Percentiles rank a stretch among this genome's conserved stretches.
These are phyloP conservation scores for Chascanopsetta lugubris DNA, from an alignment of 2,113 vertebrate genomes.

Conservation along the genomic window DNA sequence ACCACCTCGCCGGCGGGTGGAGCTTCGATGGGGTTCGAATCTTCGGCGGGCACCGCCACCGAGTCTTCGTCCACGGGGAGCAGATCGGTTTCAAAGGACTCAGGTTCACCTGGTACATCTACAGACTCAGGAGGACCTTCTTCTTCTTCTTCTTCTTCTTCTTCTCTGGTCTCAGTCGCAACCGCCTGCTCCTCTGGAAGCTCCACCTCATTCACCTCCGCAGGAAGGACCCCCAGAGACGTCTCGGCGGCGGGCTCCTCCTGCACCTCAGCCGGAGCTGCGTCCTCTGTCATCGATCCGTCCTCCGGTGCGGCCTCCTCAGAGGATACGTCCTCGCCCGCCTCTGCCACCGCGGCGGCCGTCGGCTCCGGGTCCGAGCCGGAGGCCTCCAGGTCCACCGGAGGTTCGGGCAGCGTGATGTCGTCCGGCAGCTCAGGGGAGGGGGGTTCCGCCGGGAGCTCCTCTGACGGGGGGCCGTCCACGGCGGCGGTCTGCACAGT, in stretches of 20 bases:
- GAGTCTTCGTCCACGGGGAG: slow-evolving; percentile 20
- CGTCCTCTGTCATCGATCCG: slow-evolving; percentile 16
- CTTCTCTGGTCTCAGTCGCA: too few relatives aligned
- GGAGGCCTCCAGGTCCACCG: slow-evolving; percentile 63
- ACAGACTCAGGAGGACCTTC: slow-evolving; percentile 29
- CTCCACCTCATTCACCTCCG: slow-evolving; percentile 25
- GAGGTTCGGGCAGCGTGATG: slow-evolving; percentile 36
- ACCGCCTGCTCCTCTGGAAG: slow-evolving; percentile 48
- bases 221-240: slow-evolving; percentile 7
- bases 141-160: slow-evolving; percentile 50
- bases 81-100: slow-evolving; percentile 12
- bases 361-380: slow-evolving; percentile 30
- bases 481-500: slow-evolving; percentile 30
- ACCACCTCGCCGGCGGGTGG: not conserved
- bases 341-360: slow-evolving; percentile 1
- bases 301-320: slow-evolving; percentile 30
- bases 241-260: slow-evolving; percentile 8
- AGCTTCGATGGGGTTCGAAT: slow-evolving; percentile 6
- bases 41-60: slow-evolving; percentile 10
- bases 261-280: not conserved
- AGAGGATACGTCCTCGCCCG: not conserved
- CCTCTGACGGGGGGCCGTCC: slow-evolving; percentile 22
- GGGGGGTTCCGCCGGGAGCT: slow-evolving; percentile 25
- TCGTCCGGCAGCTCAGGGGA: slow-evolving; percentile 32
- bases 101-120: slow-evolving; percentile 23